Base-by-base conservation (phyloP, 2,113 vertebrate species). In the Protobothrops mucrosquamatus region DNA sequence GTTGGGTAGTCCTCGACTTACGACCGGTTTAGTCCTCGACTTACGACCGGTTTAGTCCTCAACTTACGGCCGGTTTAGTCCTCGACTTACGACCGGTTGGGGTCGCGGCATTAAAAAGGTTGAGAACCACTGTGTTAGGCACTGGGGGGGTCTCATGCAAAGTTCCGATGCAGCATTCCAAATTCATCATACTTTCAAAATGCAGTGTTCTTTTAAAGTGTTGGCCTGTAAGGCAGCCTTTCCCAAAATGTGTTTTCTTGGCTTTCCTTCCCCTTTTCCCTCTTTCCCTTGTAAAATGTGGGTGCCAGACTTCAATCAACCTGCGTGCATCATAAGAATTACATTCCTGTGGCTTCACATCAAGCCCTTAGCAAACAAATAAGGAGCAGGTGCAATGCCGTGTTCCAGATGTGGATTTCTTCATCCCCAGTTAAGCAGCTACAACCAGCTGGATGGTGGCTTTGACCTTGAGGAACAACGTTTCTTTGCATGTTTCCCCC, bases 381-480 rank as follows among this genome's bases (percentile, higher is more conserved):
- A 91, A 88, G 61, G 39, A 26, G 89, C 61, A 26, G 54, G 48
- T 81, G 34, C 14, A 15, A 1, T 57, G 39, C 69, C 61, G 29
- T 15, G n/a, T 29, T 52, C 93, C 85, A 81, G 90, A 86, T 59
- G 59, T 39, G 54, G 24, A 43, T 59, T 89, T 55, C 9, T 64
- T 91, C 90, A 2, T 91, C 88, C 59, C 29, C 34, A 57, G 90
- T 64, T 64, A 57, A 91, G 48, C 87, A n/a, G 12, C 52, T 85
- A 59, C 64, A 93, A 91, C 88, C 39, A 52, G 64, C 85, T 69
- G 81, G 90, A 87, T 91, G 93, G 59, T 85, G 61, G 90, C 64
- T 48, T 81, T 91, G 54, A 88, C 22, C 90, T 29, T 5, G 23
- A 52, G 54, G 54, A 85, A 59, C 52, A 52, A 81, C 23, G 14